Evolutionary conservation across 2,797 vertebrate genomes (phyloP).

Genomic region (Peromyscus nudipes): DNA sequence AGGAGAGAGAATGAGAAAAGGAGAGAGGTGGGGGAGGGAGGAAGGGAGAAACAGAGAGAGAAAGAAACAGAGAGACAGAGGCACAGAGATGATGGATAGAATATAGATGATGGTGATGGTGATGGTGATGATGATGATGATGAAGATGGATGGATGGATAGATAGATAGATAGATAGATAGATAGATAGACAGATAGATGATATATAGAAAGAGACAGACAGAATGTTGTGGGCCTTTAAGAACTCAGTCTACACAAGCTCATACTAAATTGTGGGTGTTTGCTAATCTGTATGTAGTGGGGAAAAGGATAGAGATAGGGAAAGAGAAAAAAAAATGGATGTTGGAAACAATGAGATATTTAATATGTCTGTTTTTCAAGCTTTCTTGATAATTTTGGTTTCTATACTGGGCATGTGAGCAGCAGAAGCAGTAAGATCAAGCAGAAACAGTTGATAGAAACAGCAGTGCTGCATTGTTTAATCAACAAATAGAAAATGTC

Average conservation of each 20-base stretch:
- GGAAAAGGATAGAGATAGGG: too few species aligned
- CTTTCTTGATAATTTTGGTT: not conserved
- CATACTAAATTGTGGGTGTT: not conserved
- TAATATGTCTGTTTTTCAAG: not conserved
- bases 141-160: not conserved
- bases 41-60: not conserved
- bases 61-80: not conserved
- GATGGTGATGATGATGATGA: too few species aligned
- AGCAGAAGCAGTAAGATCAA: not conserved
- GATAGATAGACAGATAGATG: not conserved
- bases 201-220: not conserved
- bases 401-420: not conserved
- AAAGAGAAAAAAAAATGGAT: not conserved
- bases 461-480: not conserved
- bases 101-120: too few species aligned
- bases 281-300: not conserved
- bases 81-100: not conserved
- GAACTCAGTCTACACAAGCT: not conserved
- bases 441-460: not conserved
- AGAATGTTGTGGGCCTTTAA: not conserved
- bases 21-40: not conserved
- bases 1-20: not conserved
- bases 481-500: not conserved
- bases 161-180: not conserved
- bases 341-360: not conserved